Evolutionary conservation across 92 coral and sea anemone species (phyloP).

Genomic region (Parazoanthus darwini): DNA sequence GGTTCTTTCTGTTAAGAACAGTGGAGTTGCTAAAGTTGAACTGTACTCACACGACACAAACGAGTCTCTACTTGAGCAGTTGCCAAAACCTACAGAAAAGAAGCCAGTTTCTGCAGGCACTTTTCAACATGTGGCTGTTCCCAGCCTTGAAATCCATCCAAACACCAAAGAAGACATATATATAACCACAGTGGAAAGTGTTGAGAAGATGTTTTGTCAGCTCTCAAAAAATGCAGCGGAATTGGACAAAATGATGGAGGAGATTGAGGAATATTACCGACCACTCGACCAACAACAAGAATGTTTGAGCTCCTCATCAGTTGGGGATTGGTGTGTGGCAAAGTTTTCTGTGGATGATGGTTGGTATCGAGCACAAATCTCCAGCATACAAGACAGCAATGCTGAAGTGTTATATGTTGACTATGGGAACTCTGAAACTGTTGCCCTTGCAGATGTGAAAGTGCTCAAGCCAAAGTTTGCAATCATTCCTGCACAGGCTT

Average conservation of each 20-base stretch:
- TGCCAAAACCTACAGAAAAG: constrained; percentile 36
- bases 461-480: constrained; percentile 70
- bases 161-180: constrained; percentile 69
- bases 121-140: constrained; percentile 19
- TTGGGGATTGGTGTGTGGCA: constrained; percentile 71
- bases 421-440: constrained; percentile 88
- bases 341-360: constrained; percentile 84
- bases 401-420: constrained; percentile 74
- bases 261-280: constrained; percentile 68
- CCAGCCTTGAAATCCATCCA: constrained; percentile 45
- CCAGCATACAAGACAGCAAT: constrained; percentile 50
- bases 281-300: constrained; percentile 65
- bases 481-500: constrained; percentile 70
- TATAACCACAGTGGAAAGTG: constrained; percentile 60
- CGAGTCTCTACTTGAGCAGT: constrained; percentile 43
- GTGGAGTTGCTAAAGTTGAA: constrained; percentile 30
- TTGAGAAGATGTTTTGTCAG: constrained; percentile 78
- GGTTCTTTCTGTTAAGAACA: constrained; percentile 37
- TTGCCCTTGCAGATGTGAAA: constrained; percentile 65
- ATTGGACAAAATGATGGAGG: constrained; percentile 71
- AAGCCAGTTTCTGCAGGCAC: constrained; percentile 14
- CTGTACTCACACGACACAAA: constrained; percentile 24
- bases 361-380: constrained; percentile 88
- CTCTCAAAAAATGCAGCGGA: constrained; percentile 55
- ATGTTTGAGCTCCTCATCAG: constrained; percentile 55